phyloP scores from a whole-genome alignment of 2,888 invertebrate species.

The Ormyrus pomaceus region DNA sequence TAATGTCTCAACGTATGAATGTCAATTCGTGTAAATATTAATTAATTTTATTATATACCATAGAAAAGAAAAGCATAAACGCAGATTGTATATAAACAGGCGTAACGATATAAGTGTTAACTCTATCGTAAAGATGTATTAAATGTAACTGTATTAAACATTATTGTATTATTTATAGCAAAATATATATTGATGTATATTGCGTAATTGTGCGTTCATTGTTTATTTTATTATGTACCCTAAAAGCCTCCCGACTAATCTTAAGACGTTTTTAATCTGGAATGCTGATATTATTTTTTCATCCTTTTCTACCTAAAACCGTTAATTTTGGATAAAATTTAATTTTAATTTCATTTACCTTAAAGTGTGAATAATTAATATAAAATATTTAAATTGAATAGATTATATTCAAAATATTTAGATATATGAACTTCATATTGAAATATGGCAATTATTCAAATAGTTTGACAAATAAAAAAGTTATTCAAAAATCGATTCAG shows the following conservation, averaged over 20 bases:
- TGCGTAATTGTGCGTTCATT: slow-evolving; percentile 61
- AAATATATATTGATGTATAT: slow-evolving; percentile 72
- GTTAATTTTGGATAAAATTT: too few relatives aligned
- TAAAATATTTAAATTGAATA: too few relatives aligned
- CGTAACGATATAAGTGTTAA: slow-evolving; percentile 60
- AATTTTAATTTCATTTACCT: too few relatives aligned
- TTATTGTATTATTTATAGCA: slow-evolving; percentile 72
- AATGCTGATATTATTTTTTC: too few relatives aligned
- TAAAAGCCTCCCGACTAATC: slow-evolving; percentile 20
- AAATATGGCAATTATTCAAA: background rate
- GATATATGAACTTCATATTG: too few relatives aligned
- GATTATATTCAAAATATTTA: too few relatives aligned
- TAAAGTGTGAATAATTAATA: too few relatives aligned
- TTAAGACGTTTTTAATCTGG: too few relatives aligned
- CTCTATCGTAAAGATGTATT: slow-evolving; percentile 69
- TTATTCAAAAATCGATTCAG: slow-evolving; percentile 3
- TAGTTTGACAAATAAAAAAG: background rate
- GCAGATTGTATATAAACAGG: slow-evolving; percentile 58
- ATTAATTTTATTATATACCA: slow-evolving; percentile 69
- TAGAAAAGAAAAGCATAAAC: slow-evolving; percentile 46
- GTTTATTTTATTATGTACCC: slow-evolving; percentile 52
- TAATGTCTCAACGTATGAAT: slow-evolving; percentile 67
- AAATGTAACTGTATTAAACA: slow-evolving; percentile 70
- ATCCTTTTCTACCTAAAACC: too few relatives aligned
- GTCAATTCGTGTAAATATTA: slow-evolving; percentile 73